phyloP scores from a whole-genome alignment of 1,140 invertebrate species.

The Dolichoris vasculosae region DNA sequence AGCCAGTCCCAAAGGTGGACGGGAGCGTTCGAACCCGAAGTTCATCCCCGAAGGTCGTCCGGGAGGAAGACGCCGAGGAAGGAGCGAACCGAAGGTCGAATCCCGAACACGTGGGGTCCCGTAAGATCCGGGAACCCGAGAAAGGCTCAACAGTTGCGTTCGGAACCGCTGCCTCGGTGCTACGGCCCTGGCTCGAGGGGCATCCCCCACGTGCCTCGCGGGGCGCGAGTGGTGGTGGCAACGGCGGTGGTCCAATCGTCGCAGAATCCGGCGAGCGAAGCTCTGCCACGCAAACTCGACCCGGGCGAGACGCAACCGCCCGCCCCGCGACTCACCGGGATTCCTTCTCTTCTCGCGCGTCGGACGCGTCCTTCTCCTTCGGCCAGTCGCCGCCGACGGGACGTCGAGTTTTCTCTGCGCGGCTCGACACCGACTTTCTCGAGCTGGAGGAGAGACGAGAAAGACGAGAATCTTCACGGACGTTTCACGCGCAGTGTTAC shows the following conservation, averaged over 20 bases:
- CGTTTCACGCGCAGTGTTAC: background rate
- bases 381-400: slow-evolving; percentile 15
- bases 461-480: too few relatives aligned
- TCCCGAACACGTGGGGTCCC: background rate
- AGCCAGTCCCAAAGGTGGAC: too few relatives aligned
- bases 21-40: too few relatives aligned
- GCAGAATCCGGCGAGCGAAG: slow-evolving; percentile 68
- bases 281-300: slow-evolving; percentile 30
- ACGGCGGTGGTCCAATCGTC: slow-evolving; percentile 71
- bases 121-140: too few relatives aligned
- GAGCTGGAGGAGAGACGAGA: slow-evolving; percentile 1
- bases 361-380: slow-evolving; percentile 3
- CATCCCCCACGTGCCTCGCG: slow-evolving; percentile 64
- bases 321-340: slow-evolving; percentile 30
- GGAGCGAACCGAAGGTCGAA: background rate
- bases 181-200: slow-evolving; percentile 52
- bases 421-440: background rate
- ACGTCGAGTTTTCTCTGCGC: slow-evolving; percentile 9
- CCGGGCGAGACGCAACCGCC: slow-evolving; percentile 33
- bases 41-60: too few relatives aligned
- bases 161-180: background rate
- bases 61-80: too few relatives aligned
- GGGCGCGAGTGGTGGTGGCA: slow-evolving; percentile 38
- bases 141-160: slow-evolving; percentile 8
- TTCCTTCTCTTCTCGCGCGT: slow-evolving; percentile 38